Evolutionary conservation across 2,888 invertebrate genomes (phyloP), one percentile per base, ranked within the genome.

Genomic region (Phaedon cochleariae): DNA sequence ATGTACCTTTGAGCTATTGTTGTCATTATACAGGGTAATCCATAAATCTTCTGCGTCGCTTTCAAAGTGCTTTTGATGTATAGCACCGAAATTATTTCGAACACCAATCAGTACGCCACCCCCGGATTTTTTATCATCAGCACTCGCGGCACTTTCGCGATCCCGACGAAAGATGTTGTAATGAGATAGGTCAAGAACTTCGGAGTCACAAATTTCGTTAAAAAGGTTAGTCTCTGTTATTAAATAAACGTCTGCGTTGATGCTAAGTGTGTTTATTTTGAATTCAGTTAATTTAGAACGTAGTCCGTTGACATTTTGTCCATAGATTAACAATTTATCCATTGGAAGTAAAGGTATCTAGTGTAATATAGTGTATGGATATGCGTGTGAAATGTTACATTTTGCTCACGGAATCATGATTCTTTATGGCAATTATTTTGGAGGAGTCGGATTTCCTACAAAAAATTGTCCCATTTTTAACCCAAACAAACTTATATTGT

Each of bases 1-100:
- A 51, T 51, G 51, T 22, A 51, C 26, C 51, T 51, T 26, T 3
- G 10, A 51, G 21, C 21, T 21, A 51, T 34, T 34, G 31, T 34
- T 34, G 31, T 51, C 26, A 51, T 51, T 51, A 10, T 26, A 26
- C 6, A 51, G 2, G 17, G 51, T 51, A 3, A 51, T 51, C 51
- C 51, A 51, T 51, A 26, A 51, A 26, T 51, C 51, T 51, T 51
- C 51, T 51, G 22, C 51, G n/a, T 51, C 51, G n/a, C 49, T 49
- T 20, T 49, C 1, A 49, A 21, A 49, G 2, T 49, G 49, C 49
- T 49, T 10, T 10, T 10, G 49, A 49, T 9, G 26, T 6, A 18
- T n/a, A 54, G 18, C 54, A 18, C n/a, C 10, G 9, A 54, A 10
- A 34, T 31, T 15, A 10, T 54, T 54, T 10, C 21, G 15, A 20